Base-by-base conservation (phyloP, 2,113 vertebrate genomes). In the Ochotona princeps region DNA sequence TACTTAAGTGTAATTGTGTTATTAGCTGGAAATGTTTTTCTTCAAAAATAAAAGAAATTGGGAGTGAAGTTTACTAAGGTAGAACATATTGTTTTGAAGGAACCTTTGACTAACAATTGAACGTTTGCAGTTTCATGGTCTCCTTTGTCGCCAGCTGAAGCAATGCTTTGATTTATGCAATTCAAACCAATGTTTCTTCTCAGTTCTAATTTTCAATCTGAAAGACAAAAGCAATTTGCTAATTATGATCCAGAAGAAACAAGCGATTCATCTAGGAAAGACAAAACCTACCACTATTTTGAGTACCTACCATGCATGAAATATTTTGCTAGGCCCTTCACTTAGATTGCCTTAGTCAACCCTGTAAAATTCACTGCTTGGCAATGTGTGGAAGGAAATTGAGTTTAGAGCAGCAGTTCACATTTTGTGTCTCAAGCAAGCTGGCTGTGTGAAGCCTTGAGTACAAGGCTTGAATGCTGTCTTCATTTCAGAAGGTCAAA, bases 1-100 rank as follows among this genome's bases (percentile, higher is more conserved):
- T 97, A 96, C 83, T 97, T 98, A 88, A 96, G 89, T 87, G 89
- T 96, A 94, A 95, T 96, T 96, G 93, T 96, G 90, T 97, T 97
- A 96, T 97, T 98, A 97, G 65, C 94, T 93, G 94, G 91, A 83
- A 96, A 90, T 93, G 92, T 85, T 98, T 97, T 90, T 96, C 96
- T 90, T 97, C 94, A 97, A 97, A 96, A 96, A 74, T 92, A 93
- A 92, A 92, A 95, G 92, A 97, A 57, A 96, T 88, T 95, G 92
- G 83, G 87, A 94, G 66, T 96, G 94, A 95, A 95, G 85, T 85
- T 93, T 94, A 83, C 84, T 75, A 79, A 87, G 89, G 91, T 75
- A 95, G 92, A 38, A 54, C 67, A 60, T 54, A 4, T 28, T 79
- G 91, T 57, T 75, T 61, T 28, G 73, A 44, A 92, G 54, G 2